phyloP scores from a whole-genome alignment of 92 coral and sea anemone genomes.

The Nematostella vectensis region DNA sequence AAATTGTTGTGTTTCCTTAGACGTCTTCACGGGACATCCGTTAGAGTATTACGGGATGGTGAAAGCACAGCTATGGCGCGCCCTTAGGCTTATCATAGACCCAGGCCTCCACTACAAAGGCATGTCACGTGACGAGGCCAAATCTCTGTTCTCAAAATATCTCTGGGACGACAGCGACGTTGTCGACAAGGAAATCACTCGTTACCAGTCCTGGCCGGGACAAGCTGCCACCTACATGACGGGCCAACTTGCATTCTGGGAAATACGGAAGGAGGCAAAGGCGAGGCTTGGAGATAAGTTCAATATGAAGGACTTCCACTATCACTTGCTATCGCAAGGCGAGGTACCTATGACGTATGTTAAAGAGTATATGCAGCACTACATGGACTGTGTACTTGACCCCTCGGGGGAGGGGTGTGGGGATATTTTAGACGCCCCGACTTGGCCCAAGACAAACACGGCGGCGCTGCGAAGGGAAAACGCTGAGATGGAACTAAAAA shows the following conservation, averaged over 20 bases:
- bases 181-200: conserved; percentile 30
- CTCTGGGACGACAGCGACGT: conserved; percentile 53
- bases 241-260: conserved; percentile 48
- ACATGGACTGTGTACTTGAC: conserved; percentile 31
- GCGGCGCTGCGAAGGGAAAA: not conserved
- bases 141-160: conserved; percentile 32
- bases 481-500: conserved; percentile 7
- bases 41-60: conserved; percentile 51
- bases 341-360: conserved; percentile 39
- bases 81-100: conserved; percentile 51
- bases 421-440: conserved; percentile 11
- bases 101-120: conserved; percentile 43
- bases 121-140: conserved; percentile 56
- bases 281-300: conserved; percentile 28
- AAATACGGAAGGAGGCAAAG: conserved; percentile 42
- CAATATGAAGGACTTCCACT: conserved; percentile 48
- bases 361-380: conserved; percentile 32
- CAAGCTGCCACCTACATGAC: conserved; percentile 60
- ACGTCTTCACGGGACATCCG: conserved; percentile 34
- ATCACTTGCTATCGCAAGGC: conserved; percentile 47
- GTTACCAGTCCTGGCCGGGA: conserved; percentile 64
- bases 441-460: not conserved
- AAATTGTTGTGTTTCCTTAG: no score
- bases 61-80: conserved; percentile 61
- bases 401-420: conserved; percentile 21